Evolutionary conservation across 2,113 vertebrate species (phyloP), one percentile per base, ranked within the genome.

Genomic region (Poeciliopsis turrubarensis): DNA sequence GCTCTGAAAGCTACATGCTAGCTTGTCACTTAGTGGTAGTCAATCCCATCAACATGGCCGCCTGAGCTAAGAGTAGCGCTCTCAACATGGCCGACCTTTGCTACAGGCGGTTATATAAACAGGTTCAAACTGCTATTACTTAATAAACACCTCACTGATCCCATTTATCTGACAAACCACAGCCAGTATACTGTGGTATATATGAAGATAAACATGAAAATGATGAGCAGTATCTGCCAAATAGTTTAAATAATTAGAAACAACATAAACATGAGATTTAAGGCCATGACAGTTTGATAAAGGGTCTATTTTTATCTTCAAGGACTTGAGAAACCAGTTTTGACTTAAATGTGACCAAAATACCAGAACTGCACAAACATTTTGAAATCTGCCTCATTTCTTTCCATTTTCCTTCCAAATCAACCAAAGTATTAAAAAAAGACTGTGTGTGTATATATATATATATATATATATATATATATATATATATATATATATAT

Each of bases 1-100:
- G 62, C 6, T 81, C 83, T 79, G 32, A 71, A 81, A 87, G 80
- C 88, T 76, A 47, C 88, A 87, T 86, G 83, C 79, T 84, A 30
- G 1, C 61, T 29, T 57, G 47, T 51, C 41, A 30, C 4, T 17
- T 57, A 25, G 6, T 25, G 22, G 47, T 25, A 54, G 25, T 57
- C 25, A 57, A 17, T 0, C 31, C 0, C 0, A n/a, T 57, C 10
- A 57, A 17, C 17, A 51, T 3, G 3, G 10, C 70, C 27, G 27
- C 44, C 39, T 4, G 65, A 9, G 32, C 27, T 25, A 19, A 47
- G 14, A 1, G 29, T 69, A 51, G 39, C 51, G 74, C 41, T 39
- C 25, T 19, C 51, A 72, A 73, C 64, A 41, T 57, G 60, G 79
- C 22, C 37, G 1, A 47, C 80, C 30, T 37, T 54, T 32, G 34